A percentile compares a stretch with the other conserved stretches of the same genome.
Evolutionary conservation across 2,888 invertebrate genomes (phyloP).

Genomic region (Lingula anatina): DNA sequence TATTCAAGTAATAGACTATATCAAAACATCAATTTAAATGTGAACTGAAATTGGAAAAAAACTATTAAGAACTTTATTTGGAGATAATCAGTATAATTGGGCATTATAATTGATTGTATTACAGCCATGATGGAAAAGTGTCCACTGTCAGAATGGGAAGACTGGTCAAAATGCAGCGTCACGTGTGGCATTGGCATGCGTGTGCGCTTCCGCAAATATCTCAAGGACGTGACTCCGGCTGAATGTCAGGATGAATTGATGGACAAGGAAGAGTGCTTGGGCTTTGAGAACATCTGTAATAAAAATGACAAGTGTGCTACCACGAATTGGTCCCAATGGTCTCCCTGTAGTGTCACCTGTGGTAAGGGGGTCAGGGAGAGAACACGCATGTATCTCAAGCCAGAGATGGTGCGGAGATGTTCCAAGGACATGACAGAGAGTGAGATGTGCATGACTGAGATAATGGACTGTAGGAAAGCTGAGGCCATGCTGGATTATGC

Average conservation of each 20-base stretch:
- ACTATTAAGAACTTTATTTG: no score
- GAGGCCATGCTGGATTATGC: conserved; percentile 49
- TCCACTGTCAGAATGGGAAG: conserved; percentile 54
- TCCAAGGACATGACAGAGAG: conserved; percentile 34
- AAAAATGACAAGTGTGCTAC: conserved; percentile 54
- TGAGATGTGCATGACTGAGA: conserved; percentile 31
- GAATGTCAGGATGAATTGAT: conserved; percentile 35
- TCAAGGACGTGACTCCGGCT: conserved; percentile 30
- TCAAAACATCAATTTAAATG: no score
- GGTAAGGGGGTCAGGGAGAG: conserved; percentile 61
- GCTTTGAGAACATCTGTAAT: conserved; percentile 14
- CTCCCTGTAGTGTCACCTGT: conserved; percentile 73
- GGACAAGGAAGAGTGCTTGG: conserved; percentile 44
- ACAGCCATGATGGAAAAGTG: conserved; percentile 57
- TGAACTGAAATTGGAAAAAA: no score
- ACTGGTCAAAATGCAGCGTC: conserved; percentile 55
- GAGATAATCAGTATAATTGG: no score
- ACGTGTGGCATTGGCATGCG: conserved; percentile 61
- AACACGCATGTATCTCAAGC: conserved; percentile 35
- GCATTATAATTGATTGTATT: no score
- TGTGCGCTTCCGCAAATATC: conserved; percentile 56
- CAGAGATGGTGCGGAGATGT: conserved; percentile 25
- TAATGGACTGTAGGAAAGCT: conserved; percentile 42
- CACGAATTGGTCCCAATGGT: conserved; percentile 79
- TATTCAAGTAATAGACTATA: no score